Evolutionary conservation across 2,888 invertebrate genomes (phyloP).

Genomic region (Pachymerium ferrugineum): DNA sequence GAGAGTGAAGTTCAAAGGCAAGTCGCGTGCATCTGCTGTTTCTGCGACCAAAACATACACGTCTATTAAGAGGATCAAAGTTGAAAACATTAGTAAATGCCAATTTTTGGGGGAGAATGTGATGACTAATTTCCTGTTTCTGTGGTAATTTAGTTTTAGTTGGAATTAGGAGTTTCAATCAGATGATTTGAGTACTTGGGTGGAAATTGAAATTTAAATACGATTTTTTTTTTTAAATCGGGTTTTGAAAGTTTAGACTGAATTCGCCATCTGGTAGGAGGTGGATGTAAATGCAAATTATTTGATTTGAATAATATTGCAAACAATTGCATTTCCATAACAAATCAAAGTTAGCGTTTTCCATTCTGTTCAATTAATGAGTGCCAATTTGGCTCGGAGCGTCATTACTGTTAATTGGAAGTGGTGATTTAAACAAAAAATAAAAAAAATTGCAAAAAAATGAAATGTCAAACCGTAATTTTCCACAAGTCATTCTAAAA

Average conservation of each 20-base stretch:
- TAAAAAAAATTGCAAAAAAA: background rate
- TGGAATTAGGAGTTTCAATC: too few relatives aligned
- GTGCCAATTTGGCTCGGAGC: background rate
- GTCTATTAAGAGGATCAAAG: background rate
- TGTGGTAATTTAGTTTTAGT: too few relatives aligned
- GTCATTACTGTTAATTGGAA: conserved; percentile 3
- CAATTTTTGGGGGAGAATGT: too few relatives aligned
- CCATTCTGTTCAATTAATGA: background rate
- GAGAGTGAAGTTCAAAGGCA: conserved; percentile 8
- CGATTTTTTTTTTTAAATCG: background rate
- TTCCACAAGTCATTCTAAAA: too few relatives aligned
- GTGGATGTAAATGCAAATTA: background rate
- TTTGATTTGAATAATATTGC: background rate
- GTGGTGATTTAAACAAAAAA: background rate
- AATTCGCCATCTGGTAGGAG: background rate
- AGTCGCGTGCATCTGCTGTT: background rate
- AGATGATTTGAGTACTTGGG: background rate
- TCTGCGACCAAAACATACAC: background rate
- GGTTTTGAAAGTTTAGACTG: background rate
- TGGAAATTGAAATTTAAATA: background rate
- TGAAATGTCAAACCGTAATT: too few relatives aligned
- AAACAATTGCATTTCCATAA: background rate
- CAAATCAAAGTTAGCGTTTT: background rate
- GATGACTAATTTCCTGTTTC: too few relatives aligned
- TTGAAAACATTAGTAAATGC: too few relatives aligned